Base-by-base conservation (phyloP, 2,113 vertebrate genomes). In the Syrrhaptes paradoxus region DNA sequence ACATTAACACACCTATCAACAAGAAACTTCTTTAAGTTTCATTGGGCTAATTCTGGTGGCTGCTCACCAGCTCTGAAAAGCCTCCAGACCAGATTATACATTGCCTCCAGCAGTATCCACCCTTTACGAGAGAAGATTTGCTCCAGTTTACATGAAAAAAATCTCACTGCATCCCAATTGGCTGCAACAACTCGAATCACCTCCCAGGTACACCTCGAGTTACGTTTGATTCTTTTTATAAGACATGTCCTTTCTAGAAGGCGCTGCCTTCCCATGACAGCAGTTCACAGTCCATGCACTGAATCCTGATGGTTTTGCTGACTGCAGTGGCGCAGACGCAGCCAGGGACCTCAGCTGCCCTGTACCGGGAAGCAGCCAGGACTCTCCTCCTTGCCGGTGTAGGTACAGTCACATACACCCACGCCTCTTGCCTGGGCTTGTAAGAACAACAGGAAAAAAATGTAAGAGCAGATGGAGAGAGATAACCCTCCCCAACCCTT, bases 271-370 rank as follows among this genome's bases (percentile, higher is more conserved):
- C 41, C 45, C 0, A 0, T 78, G 41, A 24, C 76, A 51, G 36
- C 11, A 9, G 17, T 61, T 52, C 71, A n/a, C 0, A 2, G 34
- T 38, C 74, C 68, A 24, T 0, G 1, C 3, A 7, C 17, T 2
- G 4, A 31, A 74, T 71, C 43, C 89, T 48, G 55, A 45, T 3
- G 4, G 48, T 43, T 65, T 62, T 4, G 5, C 28, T 38, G 46
- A 14, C 28, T 54, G 36, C 5, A 7, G 32, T 38, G 36, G 45
- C 34, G 29, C 16, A 18, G 45, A 38, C 11, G 9, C 51, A 58
- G 51, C 17, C 46, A 62, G 62, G 52, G 34, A 48, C 58, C 54
- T 58, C 77, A 72, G 32, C 22, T 80, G 52, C 11, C 45, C n/a
- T 3, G 2, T 22, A 31, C 13, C 55, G 94, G 46, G 8, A 65